Base-by-base conservation (phyloP, 2,888 invertebrate species). In the Drosophila nigricruria region DNA sequence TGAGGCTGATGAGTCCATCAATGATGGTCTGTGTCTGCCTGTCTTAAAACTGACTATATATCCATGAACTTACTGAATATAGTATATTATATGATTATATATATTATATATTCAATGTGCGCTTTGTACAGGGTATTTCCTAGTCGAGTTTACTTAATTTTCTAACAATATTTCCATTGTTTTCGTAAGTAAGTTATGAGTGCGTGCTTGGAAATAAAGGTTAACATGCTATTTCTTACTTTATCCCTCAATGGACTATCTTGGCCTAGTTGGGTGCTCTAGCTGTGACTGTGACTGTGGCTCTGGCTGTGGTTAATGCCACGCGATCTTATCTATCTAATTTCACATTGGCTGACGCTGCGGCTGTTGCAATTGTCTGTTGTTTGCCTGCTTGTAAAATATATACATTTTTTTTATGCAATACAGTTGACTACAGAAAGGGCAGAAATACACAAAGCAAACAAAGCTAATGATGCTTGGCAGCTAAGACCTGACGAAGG, bases 331-430 rank as follows among this genome's bases (percentile, higher is more conserved):
- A 49, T 74, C 76, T 76, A 47, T 62, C 45, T 64, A 70, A 60
- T 69, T 64, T 49, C 53, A 30, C 38, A 57, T 42, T 69, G 42
- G 42, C 38, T 49, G 49, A 27, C 59, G 57, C 36, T 61, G 76
- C 52, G 64, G 61, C 65, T 75, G 76, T 69, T 69, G 64, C 61
- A 76, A 63, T 56, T 75, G 64, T 65, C 59, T 75, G 57, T 75
- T 73, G 68, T 61, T 62, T 52, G 62, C 40, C 10, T 18, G 45
- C 54, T 38, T 73, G 54, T 74, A 30, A 53, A 54, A 58, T 69
- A 60, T 69, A 60, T 53, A 61, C 16, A 43, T 43, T 68, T 47
- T 69, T 47, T 43, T 56, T 47, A 69, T 60, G 58, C 63, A 52
- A 69, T 58, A 47, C 49, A 59, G 62, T 56, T 38, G 52, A 34